Base-by-base conservation (phyloP, 2,797 vertebrate species). In the Manis pentadactyla region DNA sequence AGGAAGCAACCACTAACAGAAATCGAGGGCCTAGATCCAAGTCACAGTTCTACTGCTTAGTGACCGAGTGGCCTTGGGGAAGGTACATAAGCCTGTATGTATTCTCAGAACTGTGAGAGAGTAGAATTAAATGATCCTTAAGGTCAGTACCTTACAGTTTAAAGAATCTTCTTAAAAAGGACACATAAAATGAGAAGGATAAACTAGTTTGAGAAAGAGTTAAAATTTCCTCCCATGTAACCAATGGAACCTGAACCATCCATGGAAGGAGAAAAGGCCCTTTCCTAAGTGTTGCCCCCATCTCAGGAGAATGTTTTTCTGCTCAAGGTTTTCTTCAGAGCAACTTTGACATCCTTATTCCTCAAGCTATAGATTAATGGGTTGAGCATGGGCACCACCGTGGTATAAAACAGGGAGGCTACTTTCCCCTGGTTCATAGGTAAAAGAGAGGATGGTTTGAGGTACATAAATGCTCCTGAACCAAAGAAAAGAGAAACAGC, bases 311-410 rank as follows among this genome's bases (percentile, higher is more conserved):
- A 82, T 8, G 37, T 34, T 25, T 5, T 87, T 97, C 66, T 95
- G n/a, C 27, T 95, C 64, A 97, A 85, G 23, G 46, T 95, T 93
- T 96, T 97, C 46, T 83, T 97, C 74, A 98, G 49, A 83, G 95
- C 96, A 77, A 61, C 10, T 86, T 97, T 93, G 55, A 97, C 78
- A 0, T 97, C 95, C 27, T 97, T 98, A 89, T 98, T 97, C 57
- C 97, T 97, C 55, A 98, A 66, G 49, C 97, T 98, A 2, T 98
- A 98, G 87, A 97, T 97, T 31, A 97, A 49, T 0, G 96, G 97
- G 49, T 98, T 97, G 19, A 96, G 87, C 97, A 98, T 96, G 46
- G 97, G 97, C 4, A 97, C 97, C 39, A 97, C 87, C 4, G 18
- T 97, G 46, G 95, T 98, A 0, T 98, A 98, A 66, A 97, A 97